phyloP scores from a whole-genome alignment of 2,888 invertebrate genomes.

The Callinectes sapidus region DNA sequence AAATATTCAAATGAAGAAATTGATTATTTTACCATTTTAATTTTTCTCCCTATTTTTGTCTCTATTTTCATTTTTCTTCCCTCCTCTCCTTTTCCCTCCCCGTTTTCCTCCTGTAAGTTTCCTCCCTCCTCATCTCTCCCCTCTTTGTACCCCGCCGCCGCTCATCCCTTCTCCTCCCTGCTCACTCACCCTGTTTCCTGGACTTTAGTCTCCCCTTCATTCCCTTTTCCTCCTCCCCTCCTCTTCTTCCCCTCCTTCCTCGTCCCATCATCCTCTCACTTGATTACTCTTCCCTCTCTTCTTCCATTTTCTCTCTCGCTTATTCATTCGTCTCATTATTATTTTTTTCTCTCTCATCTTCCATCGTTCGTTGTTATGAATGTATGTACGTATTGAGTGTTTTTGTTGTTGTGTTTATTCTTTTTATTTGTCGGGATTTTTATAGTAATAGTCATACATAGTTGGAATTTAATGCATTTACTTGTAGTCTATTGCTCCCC shows the following conservation, averaged over 20 bases:
- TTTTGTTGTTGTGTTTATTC: neutral
- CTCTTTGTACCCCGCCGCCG: neutral
- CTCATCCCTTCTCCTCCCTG: constrained; percentile 9
- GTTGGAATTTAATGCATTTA: neutral
- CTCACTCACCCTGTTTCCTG: constrained; percentile 46
- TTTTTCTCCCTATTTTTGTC: neutral
- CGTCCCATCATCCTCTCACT: constrained; percentile 9
- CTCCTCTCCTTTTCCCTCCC: neutral
- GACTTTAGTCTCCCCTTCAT: constrained; percentile 23
- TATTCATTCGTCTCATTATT: neutral
- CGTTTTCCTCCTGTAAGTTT: neutral
- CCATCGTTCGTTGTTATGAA: neutral
- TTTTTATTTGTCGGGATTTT: neutral
- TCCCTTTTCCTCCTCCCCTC: neutral
- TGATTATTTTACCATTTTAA: too few species aligned
- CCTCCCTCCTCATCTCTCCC: neutral
- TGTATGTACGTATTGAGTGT: neutral
- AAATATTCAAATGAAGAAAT: too few species aligned
- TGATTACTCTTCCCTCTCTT: neutral
- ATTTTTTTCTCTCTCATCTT: neutral
- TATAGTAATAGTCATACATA: neutral
- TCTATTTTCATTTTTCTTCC: neutral
- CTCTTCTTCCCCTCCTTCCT: neutral
- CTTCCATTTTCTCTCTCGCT: constrained; percentile 28
- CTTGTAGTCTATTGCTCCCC: neutral